Evolutionary conservation across 2,113 vertebrate genomes (phyloP).

Genomic region (Paracanthobrama guichenoti): DNA sequence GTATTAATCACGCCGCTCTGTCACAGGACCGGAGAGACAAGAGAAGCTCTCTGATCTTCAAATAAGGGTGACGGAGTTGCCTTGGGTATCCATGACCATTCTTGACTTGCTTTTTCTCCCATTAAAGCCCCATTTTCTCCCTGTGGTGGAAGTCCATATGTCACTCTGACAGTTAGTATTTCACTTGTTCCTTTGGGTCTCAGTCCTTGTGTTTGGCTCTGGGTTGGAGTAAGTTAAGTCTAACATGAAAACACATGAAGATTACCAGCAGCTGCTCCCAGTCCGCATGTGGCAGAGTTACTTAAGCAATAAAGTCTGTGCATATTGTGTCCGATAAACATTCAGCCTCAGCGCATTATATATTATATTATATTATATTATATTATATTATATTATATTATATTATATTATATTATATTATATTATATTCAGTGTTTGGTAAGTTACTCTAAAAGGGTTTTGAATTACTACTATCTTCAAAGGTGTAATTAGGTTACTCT

Average conservation of each 20-base stretch:
- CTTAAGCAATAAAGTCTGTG: background rate
- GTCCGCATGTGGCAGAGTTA: background rate
- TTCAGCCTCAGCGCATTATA: background rate
- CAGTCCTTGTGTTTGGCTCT: background rate
- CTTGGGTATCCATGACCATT: constrained; percentile 3
- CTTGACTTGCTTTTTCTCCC: background rate
- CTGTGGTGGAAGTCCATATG: background rate
- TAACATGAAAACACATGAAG: constrained; percentile 10
- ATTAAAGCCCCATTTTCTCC: background rate
- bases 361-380: background rate
- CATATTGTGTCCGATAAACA: background rate
- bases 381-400: too few relatives aligned
- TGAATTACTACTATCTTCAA: too few relatives aligned
- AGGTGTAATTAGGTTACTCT: too few relatives aligned
- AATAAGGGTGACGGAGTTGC: constrained; percentile 18
- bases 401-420: too few relatives aligned
- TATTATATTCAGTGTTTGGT: too few relatives aligned
- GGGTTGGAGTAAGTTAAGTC: background rate
- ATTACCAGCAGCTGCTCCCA: background rate
- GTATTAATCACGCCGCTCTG: constrained; percentile 1
- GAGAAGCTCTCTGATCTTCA: constrained; percentile 33
- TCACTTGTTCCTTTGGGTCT: background rate
- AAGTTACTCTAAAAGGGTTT: too few relatives aligned
- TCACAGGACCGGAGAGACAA: background rate
- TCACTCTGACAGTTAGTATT: background rate